Conservation (phyloP, 2,113 vertebrate species). For the Ancistrus triradiatus region DNA sequence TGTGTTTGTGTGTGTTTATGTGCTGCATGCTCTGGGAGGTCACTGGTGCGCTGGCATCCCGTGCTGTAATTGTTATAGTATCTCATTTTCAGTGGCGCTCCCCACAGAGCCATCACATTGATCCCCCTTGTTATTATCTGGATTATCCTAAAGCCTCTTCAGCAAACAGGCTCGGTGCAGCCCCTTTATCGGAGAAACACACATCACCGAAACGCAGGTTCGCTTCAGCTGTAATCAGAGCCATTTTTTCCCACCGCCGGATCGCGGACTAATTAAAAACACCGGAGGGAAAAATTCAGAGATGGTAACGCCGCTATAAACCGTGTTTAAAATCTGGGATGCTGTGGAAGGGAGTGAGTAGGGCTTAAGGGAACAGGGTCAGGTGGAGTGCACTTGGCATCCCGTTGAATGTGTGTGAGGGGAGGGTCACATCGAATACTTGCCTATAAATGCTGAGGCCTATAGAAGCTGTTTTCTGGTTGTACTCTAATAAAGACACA, state of each 20-base stretch:
- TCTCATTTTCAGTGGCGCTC: constrained; percentile 64
- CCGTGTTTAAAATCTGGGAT: background rate
- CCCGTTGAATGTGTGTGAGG: too few species aligned
- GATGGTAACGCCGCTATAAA: background rate
- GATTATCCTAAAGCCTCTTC: constrained; percentile 69
- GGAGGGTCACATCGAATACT: too few species aligned
- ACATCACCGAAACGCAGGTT: constrained; percentile 18
- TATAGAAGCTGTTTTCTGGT: too few species aligned
- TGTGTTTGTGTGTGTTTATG: background rate
- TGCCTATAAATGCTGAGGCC: too few species aligned
- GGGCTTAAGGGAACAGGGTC: too few species aligned
- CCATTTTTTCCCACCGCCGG: constrained; percentile 17
- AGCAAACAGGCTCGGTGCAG: constrained; percentile 50
- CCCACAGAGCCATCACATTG: constrained; percentile 63
- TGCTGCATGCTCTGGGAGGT: constrained; percentile 43
- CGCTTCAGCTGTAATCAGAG: constrained; percentile 35
- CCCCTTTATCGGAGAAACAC: constrained; percentile 7
- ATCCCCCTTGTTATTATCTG: constrained; percentile 69
- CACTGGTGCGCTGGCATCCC: constrained; percentile 61
- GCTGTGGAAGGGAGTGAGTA: background rate
- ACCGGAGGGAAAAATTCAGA: background rate
- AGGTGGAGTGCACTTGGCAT: too few species aligned
- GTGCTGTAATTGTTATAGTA: constrained; percentile 65
- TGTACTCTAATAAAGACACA: too few species aligned
- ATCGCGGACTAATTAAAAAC: constrained; percentile 29